phyloP scores from a whole-genome alignment of 1,140 invertebrate genomes.

The Bombyx mandarina region DNA sequence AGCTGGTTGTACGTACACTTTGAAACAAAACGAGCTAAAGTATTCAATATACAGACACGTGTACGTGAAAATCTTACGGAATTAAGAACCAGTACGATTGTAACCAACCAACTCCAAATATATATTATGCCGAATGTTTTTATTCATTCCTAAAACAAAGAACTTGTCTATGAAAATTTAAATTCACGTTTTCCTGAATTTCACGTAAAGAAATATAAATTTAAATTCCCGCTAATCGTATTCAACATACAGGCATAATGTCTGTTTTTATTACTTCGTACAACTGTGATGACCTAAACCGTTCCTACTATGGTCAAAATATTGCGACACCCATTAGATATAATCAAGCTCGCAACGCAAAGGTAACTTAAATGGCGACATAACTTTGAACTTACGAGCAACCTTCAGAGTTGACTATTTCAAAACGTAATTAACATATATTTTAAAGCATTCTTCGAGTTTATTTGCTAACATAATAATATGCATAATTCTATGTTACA shows the following conservation, averaged over 20 bases:
- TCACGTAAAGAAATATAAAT: background rate
- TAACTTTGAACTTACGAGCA: slow-evolving; percentile 13
- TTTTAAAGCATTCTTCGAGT: slow-evolving; percentile 5
- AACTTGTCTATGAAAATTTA: too few species aligned
- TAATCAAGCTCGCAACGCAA: slow-evolving; percentile 8
- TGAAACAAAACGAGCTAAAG: too few species aligned
- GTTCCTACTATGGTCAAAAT: background rate
- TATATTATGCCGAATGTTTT: too few species aligned
- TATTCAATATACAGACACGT: too few species aligned
- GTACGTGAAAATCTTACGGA: too few species aligned
- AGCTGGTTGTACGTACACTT: too few species aligned
- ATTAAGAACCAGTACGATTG: too few species aligned
- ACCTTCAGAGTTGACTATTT: slow-evolving; percentile 15
- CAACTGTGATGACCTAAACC: too few species aligned
- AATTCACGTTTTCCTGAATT: too few species aligned
- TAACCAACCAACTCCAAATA: too few species aligned
- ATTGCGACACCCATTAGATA: slow-evolving; percentile 10
- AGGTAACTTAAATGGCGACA: slow-evolving; percentile 11
- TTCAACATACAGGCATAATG: background rate
- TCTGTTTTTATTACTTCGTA: background rate
- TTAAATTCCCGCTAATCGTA: background rate
- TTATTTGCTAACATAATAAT: background rate
- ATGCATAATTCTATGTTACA: too few species aligned
- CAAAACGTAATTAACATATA: slow-evolving; percentile 16
- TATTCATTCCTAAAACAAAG: too few species aligned